phyloP scores from a whole-genome alignment of 1,140 invertebrate genomes.

The Drosophila malerkotliana region DNA sequence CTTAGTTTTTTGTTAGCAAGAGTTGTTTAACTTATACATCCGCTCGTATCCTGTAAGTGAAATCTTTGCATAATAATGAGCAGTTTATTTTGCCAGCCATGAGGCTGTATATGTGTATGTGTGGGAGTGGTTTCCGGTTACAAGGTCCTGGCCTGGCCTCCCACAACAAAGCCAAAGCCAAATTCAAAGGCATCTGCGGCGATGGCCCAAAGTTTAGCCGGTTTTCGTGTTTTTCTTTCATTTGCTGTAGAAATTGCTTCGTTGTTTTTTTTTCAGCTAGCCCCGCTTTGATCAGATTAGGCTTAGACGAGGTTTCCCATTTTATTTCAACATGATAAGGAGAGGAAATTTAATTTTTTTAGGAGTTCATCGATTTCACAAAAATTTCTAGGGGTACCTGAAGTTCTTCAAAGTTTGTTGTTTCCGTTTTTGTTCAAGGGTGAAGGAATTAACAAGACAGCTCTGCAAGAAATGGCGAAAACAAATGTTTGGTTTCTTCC shows the following conservation, averaged over 20 bases:
- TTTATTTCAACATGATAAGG: background rate
- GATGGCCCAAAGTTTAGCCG: conserved; percentile 52
- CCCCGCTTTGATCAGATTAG: conserved; percentile 75
- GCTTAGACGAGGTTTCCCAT: conserved; percentile 26
- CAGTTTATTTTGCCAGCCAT: conserved; percentile 62
- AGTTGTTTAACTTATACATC: conserved; percentile 49
- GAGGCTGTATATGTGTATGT: conserved; percentile 11
- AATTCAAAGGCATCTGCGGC: conserved; percentile 25
- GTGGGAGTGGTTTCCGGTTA: conserved; percentile 61
- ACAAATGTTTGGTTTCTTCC: conserved; percentile 50
- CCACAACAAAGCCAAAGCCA: conserved; percentile 61
- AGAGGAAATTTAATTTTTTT: conserved; percentile 25
- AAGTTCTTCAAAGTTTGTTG: conserved; percentile 20
- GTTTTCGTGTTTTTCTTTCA: conserved; percentile 73
- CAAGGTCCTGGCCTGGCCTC: conserved; percentile 41
- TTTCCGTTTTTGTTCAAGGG: background rate
- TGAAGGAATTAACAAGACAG: conserved; percentile 20
- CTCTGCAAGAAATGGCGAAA: conserved; percentile 18
- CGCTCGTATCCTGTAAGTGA: conserved; percentile 54
- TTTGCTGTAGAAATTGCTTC: conserved; percentile 68
- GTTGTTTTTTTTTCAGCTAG: conserved; percentile 62
- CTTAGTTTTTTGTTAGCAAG: conserved; percentile 1
- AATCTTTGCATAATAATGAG: conserved; percentile 80
- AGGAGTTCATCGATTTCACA: conserved; percentile 30
- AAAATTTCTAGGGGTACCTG: conserved; percentile 15